Percentiles rank a stretch among this genome's conserved stretches.
These are phyloP conservation scores for Drosophila lacertosa DNA, from an alignment of 1,140 invertebrate species.

Conservation along the genomic window DNA sequence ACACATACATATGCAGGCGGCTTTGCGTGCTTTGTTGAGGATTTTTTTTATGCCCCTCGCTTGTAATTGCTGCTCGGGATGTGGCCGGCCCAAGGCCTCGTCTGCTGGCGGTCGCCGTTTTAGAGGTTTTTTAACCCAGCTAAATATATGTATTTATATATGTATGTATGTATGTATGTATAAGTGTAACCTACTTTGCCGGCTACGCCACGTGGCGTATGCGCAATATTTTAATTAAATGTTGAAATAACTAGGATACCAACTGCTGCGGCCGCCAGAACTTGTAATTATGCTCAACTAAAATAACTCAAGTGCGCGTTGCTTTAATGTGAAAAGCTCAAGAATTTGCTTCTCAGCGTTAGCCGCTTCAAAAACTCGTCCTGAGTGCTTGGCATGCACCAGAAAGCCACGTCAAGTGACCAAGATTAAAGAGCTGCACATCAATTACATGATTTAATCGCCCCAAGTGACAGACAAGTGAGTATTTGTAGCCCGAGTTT, in stretches of 20 bases:
- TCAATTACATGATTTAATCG: constrained; percentile 40
- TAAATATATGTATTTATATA: background rate
- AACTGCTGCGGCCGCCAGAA: constrained; percentile 8
- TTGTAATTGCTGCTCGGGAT: constrained; percentile 49
- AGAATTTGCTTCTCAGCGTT: background rate
- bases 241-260: constrained; percentile 25
- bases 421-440: constrained; percentile 20
- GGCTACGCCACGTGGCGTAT: constrained; percentile 42
- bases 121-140: constrained; percentile 57
- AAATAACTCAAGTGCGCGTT: constrained; percentile 25
- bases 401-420: constrained; percentile 25
- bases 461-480: constrained; percentile 20
- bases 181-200: constrained; percentile 61
- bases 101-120: constrained; percentile 51
- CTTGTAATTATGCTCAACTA: constrained; percentile 15
- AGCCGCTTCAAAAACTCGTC: background rate
- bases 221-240: constrained; percentile 66
- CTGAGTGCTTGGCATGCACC: constrained; percentile 4
- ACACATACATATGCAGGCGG: constrained; percentile 25
- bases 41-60: constrained; percentile 57
- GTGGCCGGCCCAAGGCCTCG: constrained; percentile 35
- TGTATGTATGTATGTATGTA: constrained; percentile 3
- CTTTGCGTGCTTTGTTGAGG: constrained; percentile 57
- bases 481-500: constrained; percentile 22
- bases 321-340: background rate